A percentile compares a stretch with the other conserved stretches of the same genome.
phyloP scores from a whole-genome alignment of 92 coral and sea anemone genomes.

The Umimayanthus kanabou region DNA sequence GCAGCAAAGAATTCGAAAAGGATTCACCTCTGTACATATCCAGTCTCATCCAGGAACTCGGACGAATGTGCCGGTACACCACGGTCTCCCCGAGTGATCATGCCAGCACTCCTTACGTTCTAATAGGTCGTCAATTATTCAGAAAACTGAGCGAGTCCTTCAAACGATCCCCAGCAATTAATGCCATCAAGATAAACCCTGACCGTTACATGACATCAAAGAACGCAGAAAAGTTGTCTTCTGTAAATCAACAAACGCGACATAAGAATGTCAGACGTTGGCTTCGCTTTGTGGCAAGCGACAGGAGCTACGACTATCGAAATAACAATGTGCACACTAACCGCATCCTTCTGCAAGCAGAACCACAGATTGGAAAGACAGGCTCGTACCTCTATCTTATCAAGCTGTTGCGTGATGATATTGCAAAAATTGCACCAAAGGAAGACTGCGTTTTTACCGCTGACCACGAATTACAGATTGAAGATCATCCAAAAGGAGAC shows the following conservation, averaged over 20 bases:
- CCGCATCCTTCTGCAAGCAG: slow-evolving; percentile 55
- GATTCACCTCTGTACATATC: slow-evolving; percentile 34
- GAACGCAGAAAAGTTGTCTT: not conserved
- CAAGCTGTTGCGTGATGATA: slow-evolving; percentile 40
- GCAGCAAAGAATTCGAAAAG: slow-evolving; percentile 7
- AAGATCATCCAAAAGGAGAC: slow-evolving; percentile 12
- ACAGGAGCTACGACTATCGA: slow-evolving; percentile 43
- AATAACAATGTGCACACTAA: slow-evolving; percentile 32
- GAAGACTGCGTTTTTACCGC: not conserved
- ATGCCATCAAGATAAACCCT: slow-evolving; percentile 12
- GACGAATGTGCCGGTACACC: slow-evolving; percentile 53
- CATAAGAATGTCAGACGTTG: slow-evolving; percentile 15
- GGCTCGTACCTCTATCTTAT: slow-evolving; percentile 52
- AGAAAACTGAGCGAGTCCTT: not conserved
- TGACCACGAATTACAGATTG: not conserved
- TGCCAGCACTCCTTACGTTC: not conserved
- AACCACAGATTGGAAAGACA: slow-evolving; percentile 58
- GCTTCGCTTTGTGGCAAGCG: slow-evolving; percentile 36
- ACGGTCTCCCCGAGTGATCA: not conserved
- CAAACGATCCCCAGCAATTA: slow-evolving; percentile 14
- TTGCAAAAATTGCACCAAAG: not conserved
- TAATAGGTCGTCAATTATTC: too few species aligned
- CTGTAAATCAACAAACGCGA: not conserved
- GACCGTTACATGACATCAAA: slow-evolving; percentile 37
- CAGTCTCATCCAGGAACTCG: slow-evolving; percentile 45